Conservation (phyloP, 2,797 vertebrate genomes). For the Euphonia xanthogaster region DNA sequence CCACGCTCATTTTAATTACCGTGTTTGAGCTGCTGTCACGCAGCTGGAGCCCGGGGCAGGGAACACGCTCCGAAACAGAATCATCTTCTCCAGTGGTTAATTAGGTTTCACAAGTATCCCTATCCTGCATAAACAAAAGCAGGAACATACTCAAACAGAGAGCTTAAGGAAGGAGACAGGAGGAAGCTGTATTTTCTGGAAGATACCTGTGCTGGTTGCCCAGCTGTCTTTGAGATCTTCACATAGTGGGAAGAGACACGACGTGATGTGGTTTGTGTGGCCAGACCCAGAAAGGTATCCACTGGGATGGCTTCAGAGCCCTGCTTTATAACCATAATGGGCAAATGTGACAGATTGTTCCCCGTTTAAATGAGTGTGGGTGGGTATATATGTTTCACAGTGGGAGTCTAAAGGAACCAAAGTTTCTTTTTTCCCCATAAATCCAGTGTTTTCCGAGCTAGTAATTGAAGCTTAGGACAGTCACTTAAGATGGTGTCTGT, state of each 20-base stretch:
- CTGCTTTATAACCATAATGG: not conserved
- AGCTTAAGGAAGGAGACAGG: not conserved
- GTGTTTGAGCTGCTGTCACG: constrained; percentile 11
- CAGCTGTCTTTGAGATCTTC: not conserved
- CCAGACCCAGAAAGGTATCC: not conserved
- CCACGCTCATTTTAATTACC: constrained; percentile 16
- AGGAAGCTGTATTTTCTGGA: not conserved
- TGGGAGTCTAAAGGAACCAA: not conserved
- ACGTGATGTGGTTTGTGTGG: not conserved
- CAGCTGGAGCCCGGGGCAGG: constrained; percentile 16
- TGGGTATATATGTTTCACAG: not conserved
- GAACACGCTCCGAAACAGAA: not conserved
- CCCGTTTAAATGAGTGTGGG: not conserved
- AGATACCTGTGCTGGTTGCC: not conserved
- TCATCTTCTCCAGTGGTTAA: constrained; percentile 6
- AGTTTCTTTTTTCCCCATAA: not conserved
- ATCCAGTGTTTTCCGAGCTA: not conserved
- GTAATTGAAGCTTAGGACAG: not conserved
- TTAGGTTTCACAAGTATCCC: constrained; percentile 30
- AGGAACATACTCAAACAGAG: not conserved
- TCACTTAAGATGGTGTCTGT: not conserved
- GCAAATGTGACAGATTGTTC: not conserved
- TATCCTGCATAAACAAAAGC: not conserved
- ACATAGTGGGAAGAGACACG: not conserved
- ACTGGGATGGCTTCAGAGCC: not conserved